Base-by-base conservation (phyloP, 2,888 invertebrate genomes). In the Chirona hameri region DNA sequence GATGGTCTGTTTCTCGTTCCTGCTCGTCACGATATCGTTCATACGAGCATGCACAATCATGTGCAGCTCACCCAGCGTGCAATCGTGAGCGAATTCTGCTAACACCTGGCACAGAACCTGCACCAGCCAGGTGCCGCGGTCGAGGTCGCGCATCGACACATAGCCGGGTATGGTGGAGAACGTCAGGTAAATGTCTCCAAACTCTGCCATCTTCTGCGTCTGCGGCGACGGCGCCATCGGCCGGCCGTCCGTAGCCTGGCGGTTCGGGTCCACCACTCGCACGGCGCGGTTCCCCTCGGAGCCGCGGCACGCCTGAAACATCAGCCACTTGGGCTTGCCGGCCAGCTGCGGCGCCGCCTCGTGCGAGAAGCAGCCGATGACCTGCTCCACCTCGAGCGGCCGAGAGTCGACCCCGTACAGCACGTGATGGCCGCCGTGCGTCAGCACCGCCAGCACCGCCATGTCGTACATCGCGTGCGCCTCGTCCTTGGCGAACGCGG, bases 241-340 rank as follows among this genome's bases (percentile, higher is more conserved):
- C 52, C 29, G 15, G 18, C 52, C 52, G 27, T 48, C 80, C 15
- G 27, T 29, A 0, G 10, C 12, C 80, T 80, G 80, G 5, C 80
- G 52, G 5, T 27, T 52, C 48, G 52, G 18, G 18, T 52, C 29
- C 14, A 9, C 14, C 52, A 29, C 5, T 15, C 80, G 80, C 24
- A 7, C 18, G 12, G 21, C 80, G 21, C 14, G 52, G 52, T 80
- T 80, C 15, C 2, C 2, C 52, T 80, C 80, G 14, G 1, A 0
- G 0, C 80, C 80, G 80, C 80, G 80, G 18, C 80, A 80, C 80
- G 80, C 80, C 80, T 80, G 80, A 18, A 80, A 80, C 18, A 80
- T 2, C 27, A 80, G 52, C 80, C 80, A 80, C 80, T 80, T 80
- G 80, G 80, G 80, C 52, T 80, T 80, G 27, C 52, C 52, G 52